Base-by-base conservation (phyloP, 2,113 vertebrate genomes). In the Perca schrenkii region DNA sequence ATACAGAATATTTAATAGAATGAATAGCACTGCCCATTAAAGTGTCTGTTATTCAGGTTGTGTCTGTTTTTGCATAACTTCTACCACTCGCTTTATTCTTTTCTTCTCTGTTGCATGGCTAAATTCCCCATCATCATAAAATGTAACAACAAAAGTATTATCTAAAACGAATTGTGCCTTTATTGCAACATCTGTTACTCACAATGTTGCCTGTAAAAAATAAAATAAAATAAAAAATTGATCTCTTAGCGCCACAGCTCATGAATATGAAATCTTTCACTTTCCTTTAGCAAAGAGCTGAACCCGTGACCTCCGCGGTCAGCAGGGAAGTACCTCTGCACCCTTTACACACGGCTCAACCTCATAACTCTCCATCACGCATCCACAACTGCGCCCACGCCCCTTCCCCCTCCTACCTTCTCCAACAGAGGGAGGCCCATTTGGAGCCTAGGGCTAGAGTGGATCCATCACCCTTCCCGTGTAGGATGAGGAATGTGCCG, bases 401-500 rank as follows among this genome's bases (percentile, higher is more conserved):
- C 49, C 47, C 67, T 16, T 4, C 43, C n/a, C 22, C 50, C 64
- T 13, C 14, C 74, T 43, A 49, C 69, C 31, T 34, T 25, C 75
- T 75, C 22, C 75, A 54, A 75, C 83, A 13, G 16, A 63, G 77
- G 22, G 34, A 88, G 67, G 67, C 85, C 77, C 65, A 69, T 90
- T 83, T 60, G 71, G 72, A 76, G 65, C 80, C 77, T 13, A 31
- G 31, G 60, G 79, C 78, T 75, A 72, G 67, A 58, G 75, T 75
- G 89, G 87, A 88, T 93, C 89, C 88, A 88, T 88, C 88, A 81
- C 36, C 74, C 69, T n/a, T 22, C 46, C 64, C 1, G 1, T 71
- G 87, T 72, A 72, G 83, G 84, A 90, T 93, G 92, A 91, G 83
- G 81, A 88, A 95, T 92, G 88, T 81, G 71, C 70, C 14, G 40